Evolutionary conservation across 2,888 invertebrate genomes (phyloP), one percentile per base, ranked within the genome.

Genomic region (Apantesis nais): DNA sequence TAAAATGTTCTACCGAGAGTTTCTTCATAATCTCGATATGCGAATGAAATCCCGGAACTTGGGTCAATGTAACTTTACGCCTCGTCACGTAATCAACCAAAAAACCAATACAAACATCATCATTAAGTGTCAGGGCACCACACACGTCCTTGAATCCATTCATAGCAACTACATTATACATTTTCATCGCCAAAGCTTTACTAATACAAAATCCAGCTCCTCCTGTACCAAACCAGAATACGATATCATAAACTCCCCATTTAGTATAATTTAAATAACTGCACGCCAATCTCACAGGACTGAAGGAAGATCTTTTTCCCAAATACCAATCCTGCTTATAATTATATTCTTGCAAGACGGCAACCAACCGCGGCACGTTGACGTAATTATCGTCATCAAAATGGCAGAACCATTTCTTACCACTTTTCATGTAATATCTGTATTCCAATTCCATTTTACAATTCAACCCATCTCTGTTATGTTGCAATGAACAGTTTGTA

Each of bases 381-480:
- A 99, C 97, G 93, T 98, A 99, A 92, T 98, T 98, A 93, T 99
- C 98, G 91, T 99, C 98, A 91, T 99, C 98, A 88, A 99, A 98
- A 93, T 98, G 98, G 91, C 98, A 99, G 90, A 98, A 98, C 98
- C 98, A 99, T 90, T 97, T 98, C 34, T 67, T 67, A 67, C 11
- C 34, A 62, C 34, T 67, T 34, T n/a, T 34, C 11, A 48, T n/a
- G n/a, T 29, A 67, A 52, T 48, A 48, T 25, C 19, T 67, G 25
- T 25, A 25, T 62, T 67, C 67, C 29, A 37, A n/a, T 48, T 48
- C 67, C 48, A 67, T 67, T 67, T 67, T 67, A 48, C 67, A 67
- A 25, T 61, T 25, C 22, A 67, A 31, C 3, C 62, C 48, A 0
- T 48, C 37, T 1, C 34, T n/a, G 48, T 31, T 67, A n/a, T 62